Evolutionary conservation across 1,140 invertebrate species (phyloP), one percentile per base, ranked within the genome.

Genomic region (Luehdorfia chinensis): DNA sequence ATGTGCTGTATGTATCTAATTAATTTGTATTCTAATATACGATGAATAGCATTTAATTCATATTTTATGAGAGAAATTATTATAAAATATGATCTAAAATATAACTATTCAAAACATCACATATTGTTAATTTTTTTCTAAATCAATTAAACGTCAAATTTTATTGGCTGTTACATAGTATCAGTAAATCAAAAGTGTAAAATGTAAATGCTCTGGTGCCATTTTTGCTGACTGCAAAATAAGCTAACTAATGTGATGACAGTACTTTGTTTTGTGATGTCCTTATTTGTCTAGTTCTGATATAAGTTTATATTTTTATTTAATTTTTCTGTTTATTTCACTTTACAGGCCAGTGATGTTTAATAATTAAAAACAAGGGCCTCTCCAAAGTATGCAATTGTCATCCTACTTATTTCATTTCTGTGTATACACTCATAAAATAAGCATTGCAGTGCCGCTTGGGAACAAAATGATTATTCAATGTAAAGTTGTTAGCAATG

Each of bases 11-110:
- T 68, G 51, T 66, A 61, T 71, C 58, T 65, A 62, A 61, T 67
- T 68, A 50, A 62, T 71, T 64, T 72, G 55, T 62, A 56, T 57
- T 60, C 61, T 64, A 62, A 13, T 48, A 62, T 43, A 49, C 41
- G 47, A 49, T 53, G 66, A 59, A 46, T 72, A 72, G 72, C 67
- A 75, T 77, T 74, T 76, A 72, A 65, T 61, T 50, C 33, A 50
- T 48, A 57, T 45, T 59, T 54, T 55, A 54, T 36, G 14, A 58
- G 53, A 56, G 28, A 41, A 62, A 46, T 53, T 43, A 54, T 12
- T 59, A 34, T 53, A 37, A 14, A 30, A 13, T 39, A 39, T 27
- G 1, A 41, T 41, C 23, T 14, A 6, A 27, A 41, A 41, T 41
- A 13, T 41, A 27, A 13, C 2, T 23, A 15, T 27, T 41, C 12